These are phyloP conservation scores for Baryphthengus martii DNA, from an alignment of 2,113 vertebrate genomes.

Conservation along the genomic window DNA sequence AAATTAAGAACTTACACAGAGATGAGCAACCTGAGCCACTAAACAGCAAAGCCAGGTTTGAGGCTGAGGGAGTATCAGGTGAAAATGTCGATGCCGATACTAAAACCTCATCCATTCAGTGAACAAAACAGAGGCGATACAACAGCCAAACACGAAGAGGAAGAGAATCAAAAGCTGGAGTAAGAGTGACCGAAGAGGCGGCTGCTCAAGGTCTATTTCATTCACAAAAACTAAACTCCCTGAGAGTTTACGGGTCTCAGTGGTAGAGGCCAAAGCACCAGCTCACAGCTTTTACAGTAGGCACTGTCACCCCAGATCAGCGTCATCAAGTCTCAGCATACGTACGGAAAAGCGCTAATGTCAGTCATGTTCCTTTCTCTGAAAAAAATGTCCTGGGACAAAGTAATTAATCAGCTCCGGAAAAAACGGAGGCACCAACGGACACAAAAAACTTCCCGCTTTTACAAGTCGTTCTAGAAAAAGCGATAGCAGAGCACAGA, in stretches of 20 bases:
- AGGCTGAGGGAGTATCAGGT: neutral
- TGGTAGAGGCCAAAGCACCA: neutral
- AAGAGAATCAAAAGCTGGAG: neutral
- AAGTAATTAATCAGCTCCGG: neutral
- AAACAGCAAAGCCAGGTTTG: neutral
- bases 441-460: neutral
- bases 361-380: neutral
- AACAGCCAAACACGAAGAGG: neutral
- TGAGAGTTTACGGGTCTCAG: neutral
- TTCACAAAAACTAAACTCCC: neutral
- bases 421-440: neutral
- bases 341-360: neutral
- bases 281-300: neutral
- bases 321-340: too few relatives aligned
- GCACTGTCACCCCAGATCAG: neutral
- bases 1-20: too few relatives aligned
- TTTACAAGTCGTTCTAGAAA: neutral
- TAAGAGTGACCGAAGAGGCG: neutral
- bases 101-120: neutral
- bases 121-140: neutral
- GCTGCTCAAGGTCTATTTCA: neutral
- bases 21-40: neutral
- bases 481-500: neutral
- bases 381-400: neutral
- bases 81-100: neutral